phyloP scores from a whole-genome alignment of 2,797 vertebrate species.

The Benthosema pterotum region DNA sequence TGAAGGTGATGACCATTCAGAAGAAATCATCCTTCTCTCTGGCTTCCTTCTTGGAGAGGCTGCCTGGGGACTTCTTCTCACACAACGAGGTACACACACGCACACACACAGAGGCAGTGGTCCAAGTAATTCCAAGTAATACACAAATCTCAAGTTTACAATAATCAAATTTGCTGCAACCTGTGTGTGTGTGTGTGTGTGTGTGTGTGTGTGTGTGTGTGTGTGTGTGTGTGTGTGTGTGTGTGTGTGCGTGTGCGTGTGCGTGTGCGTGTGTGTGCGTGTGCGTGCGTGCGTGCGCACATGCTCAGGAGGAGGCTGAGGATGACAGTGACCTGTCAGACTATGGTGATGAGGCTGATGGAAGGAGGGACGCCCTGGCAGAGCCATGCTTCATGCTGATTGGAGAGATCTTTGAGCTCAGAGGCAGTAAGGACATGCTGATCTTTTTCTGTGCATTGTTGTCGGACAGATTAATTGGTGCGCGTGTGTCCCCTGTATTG shows the following conservation, averaged over 20 bases:
- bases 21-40: constrained; percentile 94
- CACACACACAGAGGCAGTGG: neutral
- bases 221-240: constrained; percentile 4
- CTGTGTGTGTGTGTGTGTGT: neutral
- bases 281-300: neutral
- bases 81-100: constrained; percentile 88
- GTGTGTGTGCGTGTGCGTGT: constrained; percentile 1
- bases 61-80: constrained; percentile 97
- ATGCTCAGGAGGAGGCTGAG: constrained; percentile 87
- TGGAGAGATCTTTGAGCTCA: constrained; percentile 97
- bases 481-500: too few relatives aligned
- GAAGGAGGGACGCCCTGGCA: constrained; percentile 90
- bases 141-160: neutral
- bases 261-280: neutral
- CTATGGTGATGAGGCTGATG: constrained; percentile 90
- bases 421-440: constrained; percentile 89
- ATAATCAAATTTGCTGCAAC: too few relatives aligned
- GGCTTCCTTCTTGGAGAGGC: constrained; percentile 93
- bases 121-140: too few relatives aligned
- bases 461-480: too few relatives aligned
- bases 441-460: too few relatives aligned
- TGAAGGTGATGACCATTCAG: constrained; percentile 93
- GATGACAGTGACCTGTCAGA: constrained; percentile 96
- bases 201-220: neutral
- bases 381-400: constrained; percentile 99